A percentile compares a stretch with the other conserved stretches of the same genome.
These are phyloP conservation scores for Agrotis segetum DNA, from an alignment of 2,888 invertebrate species.

Conservation along the genomic window DNA sequence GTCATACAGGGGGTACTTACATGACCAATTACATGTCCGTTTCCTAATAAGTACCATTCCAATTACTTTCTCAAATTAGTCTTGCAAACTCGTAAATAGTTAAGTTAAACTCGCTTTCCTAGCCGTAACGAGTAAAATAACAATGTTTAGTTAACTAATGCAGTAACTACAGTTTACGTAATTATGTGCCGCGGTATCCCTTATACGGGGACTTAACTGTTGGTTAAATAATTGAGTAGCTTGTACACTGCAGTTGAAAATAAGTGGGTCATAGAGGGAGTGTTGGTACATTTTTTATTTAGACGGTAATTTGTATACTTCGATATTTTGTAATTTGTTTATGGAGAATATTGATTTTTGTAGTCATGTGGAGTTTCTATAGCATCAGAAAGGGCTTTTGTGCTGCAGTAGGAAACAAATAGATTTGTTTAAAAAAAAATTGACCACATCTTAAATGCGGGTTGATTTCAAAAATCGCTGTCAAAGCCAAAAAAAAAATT, in stretches of 20 bases:
- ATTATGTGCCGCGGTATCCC: constrained; percentile 25
- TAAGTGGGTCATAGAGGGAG: background rate
- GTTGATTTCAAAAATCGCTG: background rate
- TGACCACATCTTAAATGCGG: background rate
- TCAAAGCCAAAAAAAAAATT: too few relatives aligned
- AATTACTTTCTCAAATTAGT: constrained; percentile 8
- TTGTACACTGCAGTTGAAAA: constrained; percentile 9
- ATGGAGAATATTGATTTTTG: background rate
- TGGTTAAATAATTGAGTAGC: constrained; percentile 36
- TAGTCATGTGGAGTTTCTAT: background rate
- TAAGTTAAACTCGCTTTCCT: constrained; percentile 25
- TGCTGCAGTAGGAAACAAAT: background rate
- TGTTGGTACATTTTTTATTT: constrained; percentile 16
- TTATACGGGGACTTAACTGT: constrained; percentile 25
- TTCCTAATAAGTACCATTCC: background rate
- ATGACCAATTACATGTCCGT: background rate
- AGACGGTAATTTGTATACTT: background rate
- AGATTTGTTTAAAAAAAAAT: background rate
- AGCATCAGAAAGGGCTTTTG: background rate
- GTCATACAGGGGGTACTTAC: background rate
- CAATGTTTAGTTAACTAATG: constrained; percentile 59
- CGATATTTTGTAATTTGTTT: background rate
- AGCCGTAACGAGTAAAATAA: constrained; percentile 49
- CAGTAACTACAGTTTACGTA: constrained; percentile 61
- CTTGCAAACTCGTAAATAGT: constrained; percentile 14